Evolutionary conservation across 2,888 invertebrate species (phyloP).

Genomic region (Melinaea marsaeus): DNA sequence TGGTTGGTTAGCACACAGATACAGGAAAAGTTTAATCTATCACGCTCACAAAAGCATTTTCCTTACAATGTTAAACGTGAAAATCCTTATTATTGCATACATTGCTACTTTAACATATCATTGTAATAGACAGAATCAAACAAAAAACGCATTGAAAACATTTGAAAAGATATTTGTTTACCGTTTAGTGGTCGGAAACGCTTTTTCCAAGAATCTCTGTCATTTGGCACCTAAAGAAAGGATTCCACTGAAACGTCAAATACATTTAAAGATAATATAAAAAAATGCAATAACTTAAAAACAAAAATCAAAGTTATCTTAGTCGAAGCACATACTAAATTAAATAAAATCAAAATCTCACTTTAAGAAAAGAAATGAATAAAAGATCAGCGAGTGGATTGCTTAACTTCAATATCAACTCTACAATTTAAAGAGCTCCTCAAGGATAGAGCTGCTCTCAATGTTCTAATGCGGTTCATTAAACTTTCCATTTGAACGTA

Average conservation of each 20-base stretch:
- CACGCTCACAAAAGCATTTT: slow-evolving; percentile 49
- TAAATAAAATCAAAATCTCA: background rate
- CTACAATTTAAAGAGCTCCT: background rate
- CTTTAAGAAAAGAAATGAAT: background rate
- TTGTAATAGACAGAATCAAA: background rate
- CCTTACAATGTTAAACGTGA: slow-evolving; percentile 42
- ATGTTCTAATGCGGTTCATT: slow-evolving; percentile 9
- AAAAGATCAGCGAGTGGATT: background rate
- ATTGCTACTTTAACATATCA: slow-evolving; percentile 11
- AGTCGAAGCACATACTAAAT: background rate
- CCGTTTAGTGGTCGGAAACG: slow-evolving; percentile 6
- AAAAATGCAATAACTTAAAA: background rate
- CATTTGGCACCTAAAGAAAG: slow-evolving; percentile 19
- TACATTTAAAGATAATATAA: background rate
- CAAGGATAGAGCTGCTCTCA: background rate
- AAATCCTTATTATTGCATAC: slow-evolving; percentile 34
- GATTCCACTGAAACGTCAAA: slow-evolving; percentile 2
- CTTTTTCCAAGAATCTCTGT: slow-evolving; percentile 15
- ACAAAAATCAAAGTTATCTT: background rate
- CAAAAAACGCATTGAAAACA: slow-evolving; percentile 10
- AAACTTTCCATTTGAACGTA: slow-evolving; percentile 17
- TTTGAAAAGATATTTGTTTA: background rate
- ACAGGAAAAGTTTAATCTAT: slow-evolving; percentile 74
- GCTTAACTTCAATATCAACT: background rate
- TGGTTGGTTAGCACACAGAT: slow-evolving; percentile 68